Conservation (phyloP, 2,888 invertebrate species). For the Lordiphosa fenestrarum region DNA sequence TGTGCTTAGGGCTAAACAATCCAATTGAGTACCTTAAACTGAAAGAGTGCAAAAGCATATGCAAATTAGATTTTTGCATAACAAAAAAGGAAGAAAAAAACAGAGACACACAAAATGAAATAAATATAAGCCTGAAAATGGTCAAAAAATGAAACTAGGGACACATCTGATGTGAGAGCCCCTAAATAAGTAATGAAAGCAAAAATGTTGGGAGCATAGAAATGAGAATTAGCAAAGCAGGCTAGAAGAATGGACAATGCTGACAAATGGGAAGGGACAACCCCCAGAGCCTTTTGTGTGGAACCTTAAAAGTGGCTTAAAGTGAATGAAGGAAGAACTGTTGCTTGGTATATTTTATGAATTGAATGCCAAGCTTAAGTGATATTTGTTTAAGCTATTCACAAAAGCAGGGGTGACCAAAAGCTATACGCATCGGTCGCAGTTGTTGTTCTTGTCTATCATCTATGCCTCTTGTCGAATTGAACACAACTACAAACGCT, state of each 20-base stretch:
- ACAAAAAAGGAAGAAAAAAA: slow-evolving; percentile 14
- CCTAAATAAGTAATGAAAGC: slow-evolving; percentile 53
- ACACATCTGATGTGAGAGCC: slow-evolving; percentile 29
- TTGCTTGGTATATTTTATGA: too few relatives aligned
- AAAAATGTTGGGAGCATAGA: slow-evolving; percentile 39
- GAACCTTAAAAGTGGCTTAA: too few relatives aligned
- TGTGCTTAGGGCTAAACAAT: slow-evolving; percentile 53
- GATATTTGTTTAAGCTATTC: too few relatives aligned
- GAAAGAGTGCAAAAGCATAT: slow-evolving; percentile 29
- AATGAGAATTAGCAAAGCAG: slow-evolving; percentile 35
- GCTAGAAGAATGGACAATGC: slow-evolving; percentile 14
- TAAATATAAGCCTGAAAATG: slow-evolving; percentile 28
- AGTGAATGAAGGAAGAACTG: too few relatives aligned
- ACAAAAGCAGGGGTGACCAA: too few relatives aligned
- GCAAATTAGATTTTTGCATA: slow-evolving; percentile 57
- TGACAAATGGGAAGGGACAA: slow-evolving; percentile 3
- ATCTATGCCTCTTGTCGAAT: too few relatives aligned
- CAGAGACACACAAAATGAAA: slow-evolving; percentile 4
- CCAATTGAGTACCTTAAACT: slow-evolving; percentile 45
- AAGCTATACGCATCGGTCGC: too few relatives aligned
- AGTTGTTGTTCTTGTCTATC: too few relatives aligned
- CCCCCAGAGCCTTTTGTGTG: too few relatives aligned
- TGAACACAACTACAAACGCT: too few relatives aligned
- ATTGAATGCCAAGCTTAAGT: too few relatives aligned
- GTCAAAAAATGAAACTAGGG: slow-evolving; percentile 22